Conservation (phyloP, 2,113 vertebrate species). For the Spea bombifrons region DNA sequence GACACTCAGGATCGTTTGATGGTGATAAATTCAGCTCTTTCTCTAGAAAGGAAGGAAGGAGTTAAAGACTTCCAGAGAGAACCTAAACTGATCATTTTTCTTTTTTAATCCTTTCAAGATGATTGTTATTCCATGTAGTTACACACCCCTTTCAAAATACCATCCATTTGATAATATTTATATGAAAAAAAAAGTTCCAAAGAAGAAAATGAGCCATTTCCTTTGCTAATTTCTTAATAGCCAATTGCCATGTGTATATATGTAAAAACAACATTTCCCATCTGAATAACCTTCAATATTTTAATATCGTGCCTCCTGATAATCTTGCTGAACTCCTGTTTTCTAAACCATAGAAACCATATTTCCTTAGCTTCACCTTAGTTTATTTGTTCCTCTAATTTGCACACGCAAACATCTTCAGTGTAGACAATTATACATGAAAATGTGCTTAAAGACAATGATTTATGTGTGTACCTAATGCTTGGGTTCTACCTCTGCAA, state of each 20-base stretch:
- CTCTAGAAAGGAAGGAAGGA: neutral
- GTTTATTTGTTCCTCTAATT: too few relatives aligned
- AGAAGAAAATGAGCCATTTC: constrained; percentile 42
- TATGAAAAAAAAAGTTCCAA: constrained; percentile 28
- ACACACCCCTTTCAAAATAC: constrained; percentile 12
- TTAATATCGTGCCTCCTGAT: constrained; percentile 43
- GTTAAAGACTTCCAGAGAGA: constrained; percentile 19
- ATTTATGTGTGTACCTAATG: too few relatives aligned
- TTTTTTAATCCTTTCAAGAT: constrained; percentile 44
- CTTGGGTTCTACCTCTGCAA: too few relatives aligned
- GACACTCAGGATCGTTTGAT: neutral
- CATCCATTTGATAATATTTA: constrained; percentile 46
- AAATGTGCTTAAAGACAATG: too few relatives aligned
- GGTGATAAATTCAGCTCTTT: neutral
- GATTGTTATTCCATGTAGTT: constrained; percentile 11
- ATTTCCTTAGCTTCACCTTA: too few relatives aligned
- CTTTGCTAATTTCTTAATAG: constrained; percentile 40
- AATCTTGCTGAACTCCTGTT: neutral
- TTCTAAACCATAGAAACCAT: neutral
- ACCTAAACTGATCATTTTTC: constrained; percentile 18
- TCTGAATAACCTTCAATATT: constrained; percentile 3
- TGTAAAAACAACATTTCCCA: constrained; percentile 38
- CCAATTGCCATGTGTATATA: constrained; percentile 35
- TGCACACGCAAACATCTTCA: too few relatives aligned
- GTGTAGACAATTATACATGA: too few relatives aligned